phyloP scores from a whole-genome alignment of 2,888 invertebrate species.

The Amitus sp. region DNA sequence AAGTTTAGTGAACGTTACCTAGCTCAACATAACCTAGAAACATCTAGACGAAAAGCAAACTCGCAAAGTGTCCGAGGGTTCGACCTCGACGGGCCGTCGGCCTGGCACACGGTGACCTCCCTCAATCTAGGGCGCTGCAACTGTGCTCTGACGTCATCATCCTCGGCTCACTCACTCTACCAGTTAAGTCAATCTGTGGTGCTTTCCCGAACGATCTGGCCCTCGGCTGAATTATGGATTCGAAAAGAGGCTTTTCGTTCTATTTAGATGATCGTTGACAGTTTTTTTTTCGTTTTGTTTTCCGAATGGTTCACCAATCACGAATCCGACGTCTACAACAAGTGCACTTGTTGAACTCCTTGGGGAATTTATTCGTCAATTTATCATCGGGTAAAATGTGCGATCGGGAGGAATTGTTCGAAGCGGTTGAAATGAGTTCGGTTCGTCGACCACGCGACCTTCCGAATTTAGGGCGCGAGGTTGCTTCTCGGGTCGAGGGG shows the following conservation, averaged over 20 bases:
- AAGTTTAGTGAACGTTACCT: constrained; percentile 25
- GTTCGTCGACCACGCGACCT: constrained; percentile 58
- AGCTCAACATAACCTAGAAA: constrained; percentile 31
- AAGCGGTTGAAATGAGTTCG: constrained; percentile 57
- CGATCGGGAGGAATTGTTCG: constrained; percentile 25
- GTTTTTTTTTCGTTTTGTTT: not conserved
- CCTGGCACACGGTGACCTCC: constrained; percentile 65
- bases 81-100: constrained; percentile 66
- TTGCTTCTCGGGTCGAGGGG: constrained; percentile 37
- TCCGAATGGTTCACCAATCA: constrained; percentile 9
- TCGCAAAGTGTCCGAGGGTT: constrained; percentile 57
- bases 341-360: not conserved
- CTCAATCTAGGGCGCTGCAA: constrained; percentile 66
- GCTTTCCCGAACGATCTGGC: constrained; percentile 44
- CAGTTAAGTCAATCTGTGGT: constrained; percentile 53
- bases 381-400: constrained; percentile 27
- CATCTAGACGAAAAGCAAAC: constrained; percentile 29
- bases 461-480: constrained; percentile 52
- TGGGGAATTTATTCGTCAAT: constrained; percentile 1
- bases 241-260: not conserved
- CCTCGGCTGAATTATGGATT: constrained; percentile 21
- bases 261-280: too few relatives aligned
- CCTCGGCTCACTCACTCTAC: constrained; percentile 50
- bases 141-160: constrained; percentile 62
- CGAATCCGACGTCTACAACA: too few relatives aligned